Percentiles rank a stretch among this genome's conserved stretches.
Evolutionary conservation across 2,113 vertebrate species (phyloP).

Genomic region (Xenus cinereus): DNA sequence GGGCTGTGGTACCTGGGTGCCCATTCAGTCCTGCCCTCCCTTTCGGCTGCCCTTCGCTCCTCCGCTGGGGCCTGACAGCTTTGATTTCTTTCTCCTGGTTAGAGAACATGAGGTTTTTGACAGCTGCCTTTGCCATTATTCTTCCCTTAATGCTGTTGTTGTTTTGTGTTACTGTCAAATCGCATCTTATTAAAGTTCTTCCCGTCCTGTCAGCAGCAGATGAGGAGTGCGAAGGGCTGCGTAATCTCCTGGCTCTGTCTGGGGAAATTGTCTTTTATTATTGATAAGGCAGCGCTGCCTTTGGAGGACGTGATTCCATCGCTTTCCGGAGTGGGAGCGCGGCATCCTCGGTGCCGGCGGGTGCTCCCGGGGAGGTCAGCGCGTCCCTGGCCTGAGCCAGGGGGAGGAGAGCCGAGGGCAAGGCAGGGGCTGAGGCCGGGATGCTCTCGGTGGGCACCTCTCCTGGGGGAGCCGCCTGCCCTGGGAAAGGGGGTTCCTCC

Average conservation of each 20-base stretch:
- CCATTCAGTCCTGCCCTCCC: not conserved
- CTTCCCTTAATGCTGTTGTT: constrained; percentile 63
- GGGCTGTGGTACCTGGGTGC: not conserved
- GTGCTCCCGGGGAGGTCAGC: not conserved
- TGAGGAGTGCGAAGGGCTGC: not conserved
- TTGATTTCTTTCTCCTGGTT: constrained; percentile 3
- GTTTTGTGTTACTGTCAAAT: constrained; percentile 63
- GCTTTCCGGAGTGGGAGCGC: not conserved
- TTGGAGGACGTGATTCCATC: not conserved
- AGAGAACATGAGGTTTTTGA: constrained; percentile 39
- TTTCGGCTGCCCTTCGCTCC: not conserved
- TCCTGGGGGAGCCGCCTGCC: not conserved
- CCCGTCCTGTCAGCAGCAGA: constrained; percentile 23
- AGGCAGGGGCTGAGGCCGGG: not conserved
- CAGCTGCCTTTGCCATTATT: constrained; percentile 47
- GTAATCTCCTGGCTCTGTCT: not conserved
- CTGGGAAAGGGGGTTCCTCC: not conserved
- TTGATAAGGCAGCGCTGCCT: constrained; percentile 30
- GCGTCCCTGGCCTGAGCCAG: not conserved
- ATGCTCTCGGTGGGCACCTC: not conserved
- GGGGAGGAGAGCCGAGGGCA: not conserved
- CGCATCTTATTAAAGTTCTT: constrained; percentile 32
- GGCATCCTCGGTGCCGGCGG: fast-evolving
- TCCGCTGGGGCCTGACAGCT: not conserved
- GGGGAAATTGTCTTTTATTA: constrained; percentile 51